phyloP scores from a whole-genome alignment of 2,888 invertebrate genomes.

The Pseudococcus longispinus region DNA sequence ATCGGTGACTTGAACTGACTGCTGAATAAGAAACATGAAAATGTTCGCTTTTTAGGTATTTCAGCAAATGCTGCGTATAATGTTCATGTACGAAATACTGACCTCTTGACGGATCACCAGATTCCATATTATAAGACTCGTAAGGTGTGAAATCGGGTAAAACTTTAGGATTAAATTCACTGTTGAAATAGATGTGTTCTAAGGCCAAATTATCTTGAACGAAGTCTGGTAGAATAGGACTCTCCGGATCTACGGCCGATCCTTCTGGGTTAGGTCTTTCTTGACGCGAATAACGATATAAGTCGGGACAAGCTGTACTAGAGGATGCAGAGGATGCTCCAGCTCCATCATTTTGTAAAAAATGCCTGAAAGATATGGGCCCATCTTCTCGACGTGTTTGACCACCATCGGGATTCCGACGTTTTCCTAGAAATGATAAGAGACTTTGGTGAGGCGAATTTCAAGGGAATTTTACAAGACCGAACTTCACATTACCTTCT shows the following conservation, averaged over 20 bases:
- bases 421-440: not conserved
- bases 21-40: not conserved
- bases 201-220: constrained; percentile 88
- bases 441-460: not conserved
- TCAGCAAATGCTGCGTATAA: not conserved
- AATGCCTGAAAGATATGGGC: constrained; percentile 86
- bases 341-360: constrained; percentile 64
- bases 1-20: not conserved
- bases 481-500: not conserved
- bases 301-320: constrained; percentile 18
- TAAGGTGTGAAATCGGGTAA: constrained; percentile 66
- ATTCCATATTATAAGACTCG: not conserved
- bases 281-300: constrained; percentile 49
- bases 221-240: constrained; percentile 72
- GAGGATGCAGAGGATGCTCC: not conserved
- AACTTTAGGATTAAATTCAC: constrained; percentile 61
- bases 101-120: not conserved
- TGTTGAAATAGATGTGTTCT: constrained; percentile 74
- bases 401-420: constrained; percentile 48
- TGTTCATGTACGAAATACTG: not conserved
- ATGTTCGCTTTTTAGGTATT: not conserved
- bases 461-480: not conserved
- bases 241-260: constrained; percentile 41
- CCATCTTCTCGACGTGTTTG: constrained; percentile 72
- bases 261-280: constrained; percentile 42